Conservation (phyloP, 2,113 vertebrate species). For the Asarcornis scutulata region DNA sequence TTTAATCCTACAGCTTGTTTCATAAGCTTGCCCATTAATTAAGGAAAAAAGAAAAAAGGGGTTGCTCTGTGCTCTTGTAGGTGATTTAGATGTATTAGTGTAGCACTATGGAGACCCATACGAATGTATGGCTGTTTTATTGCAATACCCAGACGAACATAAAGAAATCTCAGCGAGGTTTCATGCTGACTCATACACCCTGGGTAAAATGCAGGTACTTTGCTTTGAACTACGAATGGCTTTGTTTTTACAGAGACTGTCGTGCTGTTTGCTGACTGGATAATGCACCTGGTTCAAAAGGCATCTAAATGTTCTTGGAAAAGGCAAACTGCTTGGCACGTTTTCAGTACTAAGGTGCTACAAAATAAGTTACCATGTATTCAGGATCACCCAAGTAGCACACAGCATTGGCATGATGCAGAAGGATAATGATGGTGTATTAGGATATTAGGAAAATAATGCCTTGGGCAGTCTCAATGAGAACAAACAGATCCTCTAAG, state of each 20-base stretch:
- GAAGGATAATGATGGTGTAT: fast-evolving
- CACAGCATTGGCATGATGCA: fast-evolving
- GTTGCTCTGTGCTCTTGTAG: neutral
- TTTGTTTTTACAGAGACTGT: neutral
- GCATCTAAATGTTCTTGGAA: neutral
- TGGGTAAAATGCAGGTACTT: neutral
- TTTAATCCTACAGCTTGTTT: neutral
- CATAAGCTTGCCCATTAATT: neutral
- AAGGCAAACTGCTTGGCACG: neutral
- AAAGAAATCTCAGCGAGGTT: neutral
- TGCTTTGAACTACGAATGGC: neutral
- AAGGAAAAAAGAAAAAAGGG: neutral
- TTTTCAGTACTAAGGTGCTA: neutral
- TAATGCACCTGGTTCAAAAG: neutral
- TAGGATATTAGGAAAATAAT: neutral
- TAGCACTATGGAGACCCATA: neutral
- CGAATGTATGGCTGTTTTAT: neutral
- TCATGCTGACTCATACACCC: neutral
- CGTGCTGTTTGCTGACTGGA: neutral
- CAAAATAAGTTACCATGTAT: neutral
- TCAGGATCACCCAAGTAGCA: neutral
- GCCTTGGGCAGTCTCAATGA: neutral
- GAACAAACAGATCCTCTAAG: conserved; percentile 31
- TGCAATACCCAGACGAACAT: neutral
- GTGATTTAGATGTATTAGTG: neutral